Evolutionary conservation across 1,140 invertebrate species (phyloP), one percentile per base, ranked within the genome.

Genomic region (Cotesia chilonis): DNA sequence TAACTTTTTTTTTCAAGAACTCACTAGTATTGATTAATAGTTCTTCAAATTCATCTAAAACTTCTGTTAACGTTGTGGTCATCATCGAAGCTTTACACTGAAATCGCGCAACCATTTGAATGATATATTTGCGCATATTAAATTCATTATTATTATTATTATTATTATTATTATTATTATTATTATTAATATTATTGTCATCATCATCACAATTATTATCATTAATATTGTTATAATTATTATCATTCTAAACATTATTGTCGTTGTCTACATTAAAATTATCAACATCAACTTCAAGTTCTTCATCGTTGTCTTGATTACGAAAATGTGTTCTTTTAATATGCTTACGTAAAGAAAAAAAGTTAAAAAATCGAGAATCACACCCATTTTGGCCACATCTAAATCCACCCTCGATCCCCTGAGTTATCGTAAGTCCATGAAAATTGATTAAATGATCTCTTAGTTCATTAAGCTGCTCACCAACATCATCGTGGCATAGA

Each of bases 381-480:
- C 47, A 64, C 35, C 47, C 47, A 3, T 63, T n/a, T 17, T 71
- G 59, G 37, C 59, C 70, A 54, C 70, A 71, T 38, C 54, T 41
- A 20, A 71, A 64, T 4, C 70, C 20, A 71, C 51, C 60, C 12
- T n/a, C 59, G 12, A 54, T 28, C 6, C 70, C 60, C 35, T 20
- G 60, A 63, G 59, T 71, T 51, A 71, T 52, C 36, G 70, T 64
- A 63, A 63, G 12, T 0, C 70, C 60, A 63, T 64, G 70, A 63
- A n/a, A 47, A 37, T 55, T 54, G 12, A 63, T 64, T 5, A 71
- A 52, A 17, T 71, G 70, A 63, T 52, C 14, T 20, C 28, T 36
- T 28, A 64, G 35, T 7, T 47, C 60, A 63, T 64, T 37, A 5
- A 71, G 51, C 47, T 36, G 55, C 17, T 36, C 41, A 64, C 14